A percentile compares a stretch with the other conserved stretches of the same genome.
Evolutionary conservation across 1,140 invertebrate genomes (phyloP).

Genomic region (Thaumetopoea pityocampa): DNA sequence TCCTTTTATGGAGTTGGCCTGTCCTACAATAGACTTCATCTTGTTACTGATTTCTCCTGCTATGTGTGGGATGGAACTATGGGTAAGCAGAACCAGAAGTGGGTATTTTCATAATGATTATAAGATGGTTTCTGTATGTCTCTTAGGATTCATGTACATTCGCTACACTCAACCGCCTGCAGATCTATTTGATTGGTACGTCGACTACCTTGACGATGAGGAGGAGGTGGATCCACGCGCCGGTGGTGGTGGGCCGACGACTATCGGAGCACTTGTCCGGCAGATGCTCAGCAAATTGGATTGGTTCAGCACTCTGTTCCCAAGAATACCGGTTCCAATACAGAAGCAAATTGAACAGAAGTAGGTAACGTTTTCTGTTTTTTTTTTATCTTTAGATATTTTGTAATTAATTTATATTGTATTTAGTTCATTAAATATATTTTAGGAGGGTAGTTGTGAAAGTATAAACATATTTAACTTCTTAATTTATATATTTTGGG

Average conservation of each 20-base stretch:
- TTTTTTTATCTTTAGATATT: conserved; percentile 9
- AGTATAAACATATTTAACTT: no score
- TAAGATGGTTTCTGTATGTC: conserved; percentile 57
- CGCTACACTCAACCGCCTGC: conserved; percentile 97
- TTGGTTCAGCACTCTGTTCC: conserved; percentile 98
- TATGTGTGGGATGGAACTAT: no score
- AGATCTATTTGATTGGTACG: conserved; percentile 98
- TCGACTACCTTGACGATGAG: conserved; percentile 95
- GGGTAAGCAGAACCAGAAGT: no score
- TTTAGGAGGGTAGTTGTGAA: no score
- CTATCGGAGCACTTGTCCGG: conserved; percentile 94
- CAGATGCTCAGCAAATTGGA: conserved; percentile 97
- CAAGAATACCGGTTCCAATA: conserved; percentile 99
- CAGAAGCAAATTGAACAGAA: conserved; percentile 92
- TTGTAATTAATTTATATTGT: conserved; percentile 1
- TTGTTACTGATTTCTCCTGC: no score
- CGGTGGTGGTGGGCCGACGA: conserved; percentile 95
- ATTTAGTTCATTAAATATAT: no score
- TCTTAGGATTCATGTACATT: conserved; percentile 84
- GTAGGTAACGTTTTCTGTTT: conserved; percentile 35
- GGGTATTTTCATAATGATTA: neutral
- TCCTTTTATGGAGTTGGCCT: no score
- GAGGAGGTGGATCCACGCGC: conserved; percentile 98
- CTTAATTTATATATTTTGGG: no score
- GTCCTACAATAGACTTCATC: no score